A percentile compares a stretch with the other conserved stretches of the same genome.
phyloP scores from a whole-genome alignment of 35 echinoderm and acorn worm genomes.

The Amphiura filiformis region DNA sequence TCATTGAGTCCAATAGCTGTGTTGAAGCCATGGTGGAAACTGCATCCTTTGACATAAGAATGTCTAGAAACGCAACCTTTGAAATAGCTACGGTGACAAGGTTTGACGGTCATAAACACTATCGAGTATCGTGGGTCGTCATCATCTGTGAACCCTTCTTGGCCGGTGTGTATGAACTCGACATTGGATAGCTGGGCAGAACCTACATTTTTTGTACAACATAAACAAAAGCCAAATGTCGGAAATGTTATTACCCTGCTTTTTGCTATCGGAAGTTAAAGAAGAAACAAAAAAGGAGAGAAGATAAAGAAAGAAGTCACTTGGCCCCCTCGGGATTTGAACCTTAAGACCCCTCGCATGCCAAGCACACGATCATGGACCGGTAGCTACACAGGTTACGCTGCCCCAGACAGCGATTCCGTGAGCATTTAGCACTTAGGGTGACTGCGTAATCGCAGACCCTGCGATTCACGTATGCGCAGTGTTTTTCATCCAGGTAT shows the following conservation, averaged over 20 bases:
- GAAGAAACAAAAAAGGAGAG: no score
- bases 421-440: no score
- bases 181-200: slow-evolving; percentile 36
- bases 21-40: slow-evolving; percentile 36
- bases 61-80: no score
- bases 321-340: no score
- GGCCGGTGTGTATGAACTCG: slow-evolving; percentile 27
- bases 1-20: slow-evolving; percentile 29
- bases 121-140: slow-evolving; percentile 35
- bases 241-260: not conserved
- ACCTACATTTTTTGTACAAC: slow-evolving; percentile 20
- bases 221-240: not conserved
- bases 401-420: no score
- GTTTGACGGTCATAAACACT: slow-evolving; percentile 3
- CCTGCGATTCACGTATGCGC: not conserved
- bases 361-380: no score
- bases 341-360: no score
- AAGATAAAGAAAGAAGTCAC: no score
- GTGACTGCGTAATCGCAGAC: no score
- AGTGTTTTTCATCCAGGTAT: not conserved
- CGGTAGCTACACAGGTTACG: no score
- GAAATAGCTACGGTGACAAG: not conserved
- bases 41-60: slow-evolving; percentile 11
- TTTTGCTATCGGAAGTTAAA: no score
- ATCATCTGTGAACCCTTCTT: slow-evolving; percentile 36